These are phyloP conservation scores for Threskiornis aethiopicus DNA, from an alignment of 2,797 vertebrate species.

Conservation along the genomic window DNA sequence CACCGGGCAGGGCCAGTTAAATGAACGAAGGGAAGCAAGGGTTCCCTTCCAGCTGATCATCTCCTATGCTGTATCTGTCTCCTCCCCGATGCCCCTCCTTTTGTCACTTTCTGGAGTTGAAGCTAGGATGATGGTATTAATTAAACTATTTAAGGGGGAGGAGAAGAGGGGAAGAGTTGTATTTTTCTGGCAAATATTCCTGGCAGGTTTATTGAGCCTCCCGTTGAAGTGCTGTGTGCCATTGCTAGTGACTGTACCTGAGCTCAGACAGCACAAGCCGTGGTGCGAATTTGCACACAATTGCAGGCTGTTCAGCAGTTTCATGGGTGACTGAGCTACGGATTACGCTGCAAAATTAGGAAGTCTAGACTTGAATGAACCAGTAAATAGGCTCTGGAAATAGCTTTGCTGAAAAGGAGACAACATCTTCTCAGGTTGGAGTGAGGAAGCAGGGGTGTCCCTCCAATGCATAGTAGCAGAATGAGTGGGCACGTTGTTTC, in stretches of 20 bases:
- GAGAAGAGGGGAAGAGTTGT: not conserved
- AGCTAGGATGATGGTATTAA: not conserved
- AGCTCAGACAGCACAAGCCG: not conserved
- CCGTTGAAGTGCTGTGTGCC: not conserved
- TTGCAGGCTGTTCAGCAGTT: not conserved
- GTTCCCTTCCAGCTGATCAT: not conserved
- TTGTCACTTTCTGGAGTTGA: not conserved
- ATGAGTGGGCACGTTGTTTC: not conserved
- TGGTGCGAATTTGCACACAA: not conserved
- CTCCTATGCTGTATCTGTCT: rapidly evolving
- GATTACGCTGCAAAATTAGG: conserved; percentile 30
- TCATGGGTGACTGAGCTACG: conserved; percentile 48
- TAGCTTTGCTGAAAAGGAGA: not conserved
- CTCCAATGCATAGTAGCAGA: not conserved
- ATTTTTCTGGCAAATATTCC: not conserved
- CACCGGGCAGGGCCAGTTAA: not conserved
- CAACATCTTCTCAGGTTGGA: not conserved
- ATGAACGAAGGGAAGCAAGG: not conserved
- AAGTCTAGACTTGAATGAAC: conserved; percentile 20
- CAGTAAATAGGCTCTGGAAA: conserved; percentile 9
- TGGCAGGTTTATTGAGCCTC: not conserved
- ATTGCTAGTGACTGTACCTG: not conserved
- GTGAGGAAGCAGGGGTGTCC: not conserved
- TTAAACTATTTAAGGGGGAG: not conserved
- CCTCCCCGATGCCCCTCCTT: not conserved